These are phyloP conservation scores for Luperina testacea DNA, from an alignment of 2,888 invertebrate species.

Conservation along the genomic window DNA sequence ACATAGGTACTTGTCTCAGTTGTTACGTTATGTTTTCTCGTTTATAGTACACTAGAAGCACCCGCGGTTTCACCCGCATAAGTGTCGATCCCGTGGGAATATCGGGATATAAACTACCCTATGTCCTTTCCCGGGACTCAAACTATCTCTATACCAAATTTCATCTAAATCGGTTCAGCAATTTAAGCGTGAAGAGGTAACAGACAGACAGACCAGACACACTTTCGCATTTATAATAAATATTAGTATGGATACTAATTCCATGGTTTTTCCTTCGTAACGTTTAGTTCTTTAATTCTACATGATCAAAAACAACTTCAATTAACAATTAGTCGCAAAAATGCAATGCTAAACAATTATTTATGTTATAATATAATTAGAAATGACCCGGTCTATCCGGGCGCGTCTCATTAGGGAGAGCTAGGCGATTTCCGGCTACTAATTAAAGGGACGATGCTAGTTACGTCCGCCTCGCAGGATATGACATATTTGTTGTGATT, in stretches of 20 bases:
- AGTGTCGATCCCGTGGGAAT: no score
- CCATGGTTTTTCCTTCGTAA: not conserved
- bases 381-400: constrained; percentile 72
- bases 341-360: constrained; percentile 1
- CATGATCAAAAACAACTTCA: not conserved
- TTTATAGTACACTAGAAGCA: not conserved
- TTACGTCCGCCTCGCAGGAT: constrained; percentile 77
- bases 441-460: constrained; percentile 81
- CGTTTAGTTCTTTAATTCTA: not conserved
- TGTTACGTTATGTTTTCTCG: not conserved
- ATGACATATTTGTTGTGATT: constrained; percentile 81
- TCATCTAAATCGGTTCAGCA: no score
- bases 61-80: no score
- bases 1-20: not conserved
- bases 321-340: constrained; percentile 28
- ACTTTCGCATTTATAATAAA: no score
- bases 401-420: constrained; percentile 83
- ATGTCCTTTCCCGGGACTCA: no score
- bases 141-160: no score
- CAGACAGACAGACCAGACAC: no score
- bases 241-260: not conserved
- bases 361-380: constrained; percentile 44
- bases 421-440: constrained; percentile 82
- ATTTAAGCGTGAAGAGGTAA: no score
- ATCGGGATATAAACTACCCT: no score